Percentiles rank a stretch among this genome's conserved stretches.
phyloP scores from a whole-genome alignment of 2,888 invertebrate species.

The Dendrolimus pini region DNA sequence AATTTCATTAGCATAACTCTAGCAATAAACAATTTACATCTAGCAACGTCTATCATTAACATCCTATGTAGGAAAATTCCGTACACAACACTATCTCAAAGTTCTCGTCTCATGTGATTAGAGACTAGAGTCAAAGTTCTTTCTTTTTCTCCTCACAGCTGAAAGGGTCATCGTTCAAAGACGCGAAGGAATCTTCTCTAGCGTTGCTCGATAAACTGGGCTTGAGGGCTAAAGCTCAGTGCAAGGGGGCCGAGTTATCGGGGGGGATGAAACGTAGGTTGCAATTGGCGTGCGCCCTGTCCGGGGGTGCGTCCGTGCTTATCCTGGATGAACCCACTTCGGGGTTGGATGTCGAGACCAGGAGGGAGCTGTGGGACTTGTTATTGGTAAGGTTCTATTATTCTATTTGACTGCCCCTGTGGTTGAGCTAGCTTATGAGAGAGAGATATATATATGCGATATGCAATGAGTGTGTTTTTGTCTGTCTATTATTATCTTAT shows the following conservation, averaged over 20 bases:
- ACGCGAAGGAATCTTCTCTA: slow-evolving; percentile 18
- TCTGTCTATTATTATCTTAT: background rate
- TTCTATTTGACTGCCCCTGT: background rate
- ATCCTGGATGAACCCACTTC: slow-evolving; percentile 88
- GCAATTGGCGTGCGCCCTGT: slow-evolving; percentile 89
- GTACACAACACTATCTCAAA: no score
- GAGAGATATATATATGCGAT: background rate
- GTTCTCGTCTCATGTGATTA: no score
- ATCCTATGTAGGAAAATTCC: no score
- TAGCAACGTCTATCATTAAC: no score
- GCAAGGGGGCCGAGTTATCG: slow-evolving; percentile 80
- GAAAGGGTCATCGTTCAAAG: slow-evolving; percentile 38
- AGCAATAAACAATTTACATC: no score
- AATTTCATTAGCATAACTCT: no score
- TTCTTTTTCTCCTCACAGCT: slow-evolving; percentile 24
- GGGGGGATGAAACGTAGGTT: slow-evolving; percentile 92
- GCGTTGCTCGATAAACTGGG: slow-evolving; percentile 26
- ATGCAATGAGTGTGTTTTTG: background rate
- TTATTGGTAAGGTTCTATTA: slow-evolving; percentile 20
- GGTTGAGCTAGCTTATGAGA: slow-evolving; percentile 11
- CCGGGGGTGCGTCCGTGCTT: slow-evolving; percentile 82
- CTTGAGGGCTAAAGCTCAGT: slow-evolving; percentile 74
- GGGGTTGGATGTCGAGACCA: slow-evolving; percentile 42
- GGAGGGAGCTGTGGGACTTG: slow-evolving; percentile 41
- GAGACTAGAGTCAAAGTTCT: no score